A percentile compares a stretch with the other conserved stretches of the same genome.
Evolutionary conservation across 2,888 invertebrate genomes (phyloP).

Genomic region (Drosophila paranaensis): DNA sequence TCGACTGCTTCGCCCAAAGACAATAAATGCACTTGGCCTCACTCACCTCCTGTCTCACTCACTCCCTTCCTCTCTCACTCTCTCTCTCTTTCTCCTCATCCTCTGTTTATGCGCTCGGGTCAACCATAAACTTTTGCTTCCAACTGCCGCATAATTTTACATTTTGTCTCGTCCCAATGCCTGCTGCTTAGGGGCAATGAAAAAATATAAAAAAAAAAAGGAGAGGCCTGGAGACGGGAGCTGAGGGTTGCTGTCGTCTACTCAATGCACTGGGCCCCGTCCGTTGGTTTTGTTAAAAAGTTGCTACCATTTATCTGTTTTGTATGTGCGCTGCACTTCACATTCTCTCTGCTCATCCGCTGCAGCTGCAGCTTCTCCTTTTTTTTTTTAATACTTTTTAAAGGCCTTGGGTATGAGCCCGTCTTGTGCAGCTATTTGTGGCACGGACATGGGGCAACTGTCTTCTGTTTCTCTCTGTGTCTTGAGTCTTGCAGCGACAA

Average conservation of each 20-base stretch:
- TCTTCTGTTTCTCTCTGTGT: constrained; percentile 25
- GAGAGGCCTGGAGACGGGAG: neutral
- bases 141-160: constrained; percentile 77
- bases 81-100: constrained; percentile 1
- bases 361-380: neutral
- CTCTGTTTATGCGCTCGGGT: constrained; percentile 47
- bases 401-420: constrained; percentile 33
- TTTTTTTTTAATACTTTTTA: constrained; percentile 9
- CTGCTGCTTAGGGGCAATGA: constrained; percentile 14
- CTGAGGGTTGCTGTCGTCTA: constrained; percentile 47
- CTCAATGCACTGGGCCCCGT: constrained; percentile 60
- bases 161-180: constrained; percentile 59
- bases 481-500: constrained; percentile 26
- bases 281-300: constrained; percentile 71
- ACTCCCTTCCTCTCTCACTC: neutral
- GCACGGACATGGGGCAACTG: constrained; percentile 12
- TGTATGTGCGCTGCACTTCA: constrained; percentile 55
- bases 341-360: constrained; percentile 42
- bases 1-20: constrained; percentile 45
- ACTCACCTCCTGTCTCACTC: neutral
- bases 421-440: constrained; percentile 50
- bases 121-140: constrained; percentile 73
- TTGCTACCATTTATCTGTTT: constrained; percentile 77
- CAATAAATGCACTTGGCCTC: constrained; percentile 56
- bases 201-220: constrained; percentile 9